These are phyloP conservation scores for Capromys pilorides DNA, from an alignment of 2,797 vertebrate species.

Conservation along the genomic window DNA sequence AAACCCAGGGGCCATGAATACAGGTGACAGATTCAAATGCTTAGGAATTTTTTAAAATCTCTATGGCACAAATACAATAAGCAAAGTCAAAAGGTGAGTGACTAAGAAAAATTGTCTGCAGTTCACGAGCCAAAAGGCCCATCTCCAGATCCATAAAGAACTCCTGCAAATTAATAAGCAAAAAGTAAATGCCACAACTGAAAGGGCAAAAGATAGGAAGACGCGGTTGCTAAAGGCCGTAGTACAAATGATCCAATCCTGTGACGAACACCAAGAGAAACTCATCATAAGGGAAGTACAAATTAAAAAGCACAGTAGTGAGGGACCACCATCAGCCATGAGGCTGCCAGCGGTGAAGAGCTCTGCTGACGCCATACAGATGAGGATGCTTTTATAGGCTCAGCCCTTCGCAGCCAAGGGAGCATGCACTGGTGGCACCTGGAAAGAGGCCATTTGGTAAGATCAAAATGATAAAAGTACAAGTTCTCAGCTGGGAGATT, in stretches of 20 bases:
- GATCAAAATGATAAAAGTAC: background rate
- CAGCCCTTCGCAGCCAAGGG: background rate
- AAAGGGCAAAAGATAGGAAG: slow-evolving; percentile 9
- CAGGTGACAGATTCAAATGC: background rate
- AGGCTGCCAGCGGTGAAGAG: background rate
- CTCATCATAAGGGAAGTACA: background rate
- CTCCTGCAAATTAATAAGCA: slow-evolving; percentile 21
- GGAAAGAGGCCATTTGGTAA: background rate
- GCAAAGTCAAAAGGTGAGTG: background rate
- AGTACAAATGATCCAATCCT: background rate
- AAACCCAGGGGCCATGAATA: background rate
- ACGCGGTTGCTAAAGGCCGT: background rate
- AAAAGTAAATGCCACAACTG: slow-evolving; percentile 6
- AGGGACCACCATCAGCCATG: background rate
- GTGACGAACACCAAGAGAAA: background rate
- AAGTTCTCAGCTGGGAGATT: background rate
- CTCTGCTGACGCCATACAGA: rapidly evolving
- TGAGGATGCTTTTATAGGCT: background rate
- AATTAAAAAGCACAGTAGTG: background rate
- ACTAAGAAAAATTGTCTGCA: background rate
- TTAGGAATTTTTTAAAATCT: background rate
- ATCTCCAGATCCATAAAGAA: background rate
- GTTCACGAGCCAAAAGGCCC: background rate
- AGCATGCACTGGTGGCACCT: background rate
- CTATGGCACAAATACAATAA: background rate